Percentiles rank a stretch among this genome's conserved stretches.
phyloP scores from a whole-genome alignment of 2,888 invertebrate genomes.

The Drosophila aldrichi region DNA sequence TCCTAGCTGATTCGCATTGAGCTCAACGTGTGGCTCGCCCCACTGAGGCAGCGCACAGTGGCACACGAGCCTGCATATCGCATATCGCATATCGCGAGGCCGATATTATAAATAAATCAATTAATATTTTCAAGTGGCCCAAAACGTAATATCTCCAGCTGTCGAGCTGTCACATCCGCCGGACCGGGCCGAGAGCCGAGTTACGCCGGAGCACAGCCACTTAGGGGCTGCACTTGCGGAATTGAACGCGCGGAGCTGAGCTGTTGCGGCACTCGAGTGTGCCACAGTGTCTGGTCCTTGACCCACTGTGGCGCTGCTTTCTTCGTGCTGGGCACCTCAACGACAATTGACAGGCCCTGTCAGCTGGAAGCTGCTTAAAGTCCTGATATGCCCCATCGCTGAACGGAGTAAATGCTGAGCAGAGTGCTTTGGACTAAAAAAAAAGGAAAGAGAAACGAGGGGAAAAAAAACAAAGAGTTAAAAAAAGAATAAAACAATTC shows the following conservation, averaged over 20 bases:
- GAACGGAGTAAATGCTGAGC: constrained; percentile 46
- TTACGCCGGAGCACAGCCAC: constrained; percentile 1
- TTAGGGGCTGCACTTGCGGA: constrained; percentile 5
- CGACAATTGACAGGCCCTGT: constrained; percentile 58
- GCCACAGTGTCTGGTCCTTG: constrained; percentile 37
- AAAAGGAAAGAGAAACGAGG: background rate
- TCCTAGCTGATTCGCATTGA: constrained; percentile 16
- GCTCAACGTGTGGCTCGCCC: background rate
- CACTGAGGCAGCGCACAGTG: constrained; percentile 33
- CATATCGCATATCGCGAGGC: too few relatives aligned
- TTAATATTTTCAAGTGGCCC: constrained; percentile 10
- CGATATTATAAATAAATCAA: background rate
- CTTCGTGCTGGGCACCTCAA: constrained; percentile 25
- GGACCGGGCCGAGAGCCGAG: background rate
- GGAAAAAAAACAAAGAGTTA: constrained; percentile 1
- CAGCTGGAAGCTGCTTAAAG: constrained; percentile 58
- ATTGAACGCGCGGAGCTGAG: constrained; percentile 21
- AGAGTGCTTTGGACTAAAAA: constrained; percentile 20
- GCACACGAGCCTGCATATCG: background rate
- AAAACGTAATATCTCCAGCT: background rate
- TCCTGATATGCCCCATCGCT: constrained; percentile 26
- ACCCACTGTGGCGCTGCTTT: constrained; percentile 40
- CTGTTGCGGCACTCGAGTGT: constrained; percentile 20
- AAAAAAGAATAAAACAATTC: constrained; percentile 18
- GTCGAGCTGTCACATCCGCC: constrained; percentile 7